These are phyloP conservation scores for Microctonus hyperodae DNA, from an alignment of 2,888 invertebrate species.

Conservation along the genomic window DNA sequence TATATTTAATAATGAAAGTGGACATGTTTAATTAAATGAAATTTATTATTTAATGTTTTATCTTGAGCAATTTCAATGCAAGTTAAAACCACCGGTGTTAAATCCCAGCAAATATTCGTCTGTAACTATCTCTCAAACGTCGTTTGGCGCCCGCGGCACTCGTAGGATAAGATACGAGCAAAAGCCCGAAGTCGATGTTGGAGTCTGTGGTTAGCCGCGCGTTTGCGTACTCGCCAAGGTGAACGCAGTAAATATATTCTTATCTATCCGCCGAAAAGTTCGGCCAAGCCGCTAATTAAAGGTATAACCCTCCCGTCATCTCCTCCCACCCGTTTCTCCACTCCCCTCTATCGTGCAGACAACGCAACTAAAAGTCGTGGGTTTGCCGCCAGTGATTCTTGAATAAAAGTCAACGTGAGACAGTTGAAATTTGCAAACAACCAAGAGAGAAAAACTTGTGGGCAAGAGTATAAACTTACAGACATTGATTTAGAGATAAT, in stretches of 20 bases:
- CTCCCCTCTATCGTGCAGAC: neutral
- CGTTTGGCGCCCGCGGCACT: constrained; percentile 13
- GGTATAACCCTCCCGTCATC: constrained; percentile 47
- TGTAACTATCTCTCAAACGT: constrained; percentile 14
- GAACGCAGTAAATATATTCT: constrained; percentile 55
- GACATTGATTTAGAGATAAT: constrained; percentile 23
- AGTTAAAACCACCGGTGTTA: constrained; percentile 1
- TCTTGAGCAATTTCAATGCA: neutral
- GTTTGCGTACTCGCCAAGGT: constrained; percentile 28
- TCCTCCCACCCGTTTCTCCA: constrained; percentile 16
- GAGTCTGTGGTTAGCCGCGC: constrained; percentile 32
- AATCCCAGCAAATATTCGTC: neutral
- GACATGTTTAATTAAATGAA: neutral
- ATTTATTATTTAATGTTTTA: neutral
- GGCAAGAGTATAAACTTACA: constrained; percentile 7
- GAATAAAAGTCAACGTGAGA: constrained; percentile 12
- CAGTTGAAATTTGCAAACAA: neutral
- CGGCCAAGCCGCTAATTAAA: constrained; percentile 56
- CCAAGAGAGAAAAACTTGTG: constrained; percentile 11
- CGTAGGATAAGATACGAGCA: constrained; percentile 34
- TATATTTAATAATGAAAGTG: constrained; percentile 1
- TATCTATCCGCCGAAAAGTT: constrained; percentile 59
- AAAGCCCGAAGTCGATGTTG: constrained; percentile 10
- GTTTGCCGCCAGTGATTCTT: neutral
- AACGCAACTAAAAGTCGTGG: neutral